Conservation (phyloP, 2,113 vertebrate species). For the Crocuta crocuta region DNA sequence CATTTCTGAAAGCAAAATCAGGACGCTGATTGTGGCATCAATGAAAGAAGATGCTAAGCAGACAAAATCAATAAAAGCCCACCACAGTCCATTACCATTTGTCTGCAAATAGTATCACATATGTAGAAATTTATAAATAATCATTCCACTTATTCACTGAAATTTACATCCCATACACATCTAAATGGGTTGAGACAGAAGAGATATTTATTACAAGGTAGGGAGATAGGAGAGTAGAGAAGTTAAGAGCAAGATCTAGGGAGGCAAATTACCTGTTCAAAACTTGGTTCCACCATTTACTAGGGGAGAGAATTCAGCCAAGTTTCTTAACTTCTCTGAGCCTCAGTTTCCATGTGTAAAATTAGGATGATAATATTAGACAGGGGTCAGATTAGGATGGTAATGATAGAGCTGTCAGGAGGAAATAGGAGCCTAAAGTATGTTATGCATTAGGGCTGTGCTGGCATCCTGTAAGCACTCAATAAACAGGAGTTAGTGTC, state of each 20-base stretch:
- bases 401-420: background rate
- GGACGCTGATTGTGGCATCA: background rate
- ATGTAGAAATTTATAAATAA: constrained; percentile 41
- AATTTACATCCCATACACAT: background rate
- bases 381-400: background rate
- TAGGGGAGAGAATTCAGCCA: background rate
- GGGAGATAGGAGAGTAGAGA: background rate
- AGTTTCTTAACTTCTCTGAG: background rate
- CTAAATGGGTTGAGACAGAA: background rate
- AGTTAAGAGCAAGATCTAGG: background rate
- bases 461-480: background rate
- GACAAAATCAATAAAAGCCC: background rate
- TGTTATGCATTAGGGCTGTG: background rate
- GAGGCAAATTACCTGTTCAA: background rate
- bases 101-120: background rate
- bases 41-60: constrained; percentile 1
- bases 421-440: background rate
- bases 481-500: background rate
- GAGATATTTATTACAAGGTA: background rate
- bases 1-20: background rate
- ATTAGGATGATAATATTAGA: background rate
- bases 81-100: background rate
- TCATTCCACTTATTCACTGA: background rate
- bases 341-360: background rate
- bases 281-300: background rate